Evolutionary conservation across 2,797 vertebrate genomes (phyloP).

Genomic region (Onychomys leucogaster): DNA sequence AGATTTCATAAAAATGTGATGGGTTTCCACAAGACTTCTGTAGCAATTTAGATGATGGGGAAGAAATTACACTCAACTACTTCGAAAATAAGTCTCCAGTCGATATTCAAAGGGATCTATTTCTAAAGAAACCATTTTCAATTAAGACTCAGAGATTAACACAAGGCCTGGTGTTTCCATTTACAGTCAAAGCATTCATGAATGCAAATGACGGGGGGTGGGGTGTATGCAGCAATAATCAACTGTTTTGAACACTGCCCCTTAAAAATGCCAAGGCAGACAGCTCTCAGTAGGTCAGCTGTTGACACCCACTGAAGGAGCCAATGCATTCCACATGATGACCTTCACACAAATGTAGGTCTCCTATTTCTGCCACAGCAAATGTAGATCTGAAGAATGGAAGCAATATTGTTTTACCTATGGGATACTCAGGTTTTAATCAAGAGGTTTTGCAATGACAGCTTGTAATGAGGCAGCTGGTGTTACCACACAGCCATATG

Average conservation of each 20-base stretch:
- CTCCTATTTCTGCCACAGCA: conserved; percentile 72
- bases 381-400: conserved; percentile 75
- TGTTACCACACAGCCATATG: conserved; percentile 76
- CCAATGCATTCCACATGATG: conserved; percentile 69
- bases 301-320: conserved; percentile 53
- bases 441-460: conserved; percentile 81
- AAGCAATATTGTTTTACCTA: conserved; percentile 75
- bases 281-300: conserved; percentile 55
- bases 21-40: conserved; percentile 50
- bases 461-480: conserved; percentile 81
- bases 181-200: not conserved
- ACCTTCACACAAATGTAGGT: conserved; percentile 75
- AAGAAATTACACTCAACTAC: conserved; percentile 43
- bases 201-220: conserved; percentile 3
- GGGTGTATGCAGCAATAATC: not conserved
- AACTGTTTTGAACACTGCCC: not conserved
- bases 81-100: conserved; percentile 45
- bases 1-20: not conserved
- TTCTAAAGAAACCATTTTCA: conserved; percentile 57
- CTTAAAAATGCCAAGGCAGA: conserved; percentile 52
- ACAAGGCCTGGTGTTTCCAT: conserved; percentile 23
- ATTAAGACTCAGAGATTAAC: conserved; percentile 47
- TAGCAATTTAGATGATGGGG: not conserved
- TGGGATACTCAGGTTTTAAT: conserved; percentile 78
- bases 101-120: not conserved